A percentile compares a stretch with the other conserved stretches of the same genome.
Conservation (phyloP, 92 coral and sea anemone species). For the Virgularia gustaviana region DNA sequence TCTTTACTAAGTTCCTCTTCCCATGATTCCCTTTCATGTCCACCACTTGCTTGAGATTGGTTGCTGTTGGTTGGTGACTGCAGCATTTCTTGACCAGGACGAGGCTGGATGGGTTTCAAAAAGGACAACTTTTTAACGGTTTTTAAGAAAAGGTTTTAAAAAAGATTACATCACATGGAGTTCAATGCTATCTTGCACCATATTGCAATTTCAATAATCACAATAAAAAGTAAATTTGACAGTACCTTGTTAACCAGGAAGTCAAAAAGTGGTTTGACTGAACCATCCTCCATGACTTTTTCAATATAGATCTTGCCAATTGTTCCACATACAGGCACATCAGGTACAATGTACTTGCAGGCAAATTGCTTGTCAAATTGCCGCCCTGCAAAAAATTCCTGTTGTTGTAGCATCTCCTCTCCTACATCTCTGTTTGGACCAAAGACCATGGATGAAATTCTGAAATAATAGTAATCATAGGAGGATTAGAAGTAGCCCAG, state of each 20-base stretch:
- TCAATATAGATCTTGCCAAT: conserved; percentile 80
- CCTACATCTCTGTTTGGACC: conserved; percentile 74
- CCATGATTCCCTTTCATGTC: conserved; percentile 46
- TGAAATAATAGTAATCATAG: conserved; percentile 14
- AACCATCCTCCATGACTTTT: conserved; percentile 49
- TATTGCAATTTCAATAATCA: background rate
- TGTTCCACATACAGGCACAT: conserved; percentile 59
- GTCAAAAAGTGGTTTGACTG: conserved; percentile 51
- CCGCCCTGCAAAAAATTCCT: conserved; percentile 78
- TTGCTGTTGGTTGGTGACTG: background rate
- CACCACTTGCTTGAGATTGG: background rate
- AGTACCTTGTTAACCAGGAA: conserved; percentile 79
- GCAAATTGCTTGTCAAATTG: conserved; percentile 90
- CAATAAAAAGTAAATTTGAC: too few species aligned
- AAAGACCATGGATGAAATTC: conserved; percentile 68
- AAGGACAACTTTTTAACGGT: too few species aligned
- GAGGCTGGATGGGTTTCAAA: too few species aligned
- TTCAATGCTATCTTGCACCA: background rate
- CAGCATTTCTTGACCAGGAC: background rate
- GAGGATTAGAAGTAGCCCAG: too few species aligned
- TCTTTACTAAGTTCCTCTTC: conserved; percentile 83
- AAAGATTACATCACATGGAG: conserved; percentile 63
- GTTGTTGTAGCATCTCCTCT: conserved; percentile 51
- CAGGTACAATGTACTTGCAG: conserved; percentile 60
- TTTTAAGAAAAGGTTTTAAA: conserved; percentile 51